Conservation (phyloP, 2,888 invertebrate species). For the Euspilapteryx auroguttella region DNA sequence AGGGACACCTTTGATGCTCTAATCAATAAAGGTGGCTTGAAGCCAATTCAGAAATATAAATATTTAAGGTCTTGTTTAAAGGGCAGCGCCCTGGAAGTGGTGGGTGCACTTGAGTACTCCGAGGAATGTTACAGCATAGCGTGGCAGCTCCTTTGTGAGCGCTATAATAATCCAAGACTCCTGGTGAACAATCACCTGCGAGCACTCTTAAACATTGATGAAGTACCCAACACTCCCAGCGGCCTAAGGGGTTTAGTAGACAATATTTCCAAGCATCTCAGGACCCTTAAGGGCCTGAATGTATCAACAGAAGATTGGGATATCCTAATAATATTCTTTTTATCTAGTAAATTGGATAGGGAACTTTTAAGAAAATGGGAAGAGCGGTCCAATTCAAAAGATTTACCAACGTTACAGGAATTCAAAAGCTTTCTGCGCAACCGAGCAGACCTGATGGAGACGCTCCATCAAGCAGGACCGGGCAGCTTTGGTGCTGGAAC, state of each 20-base stretch:
- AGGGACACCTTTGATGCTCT: too few relatives aligned
- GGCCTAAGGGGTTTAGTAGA: not conserved
- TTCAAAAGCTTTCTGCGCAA: slow-evolving; percentile 2
- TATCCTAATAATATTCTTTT: slow-evolving; percentile 5
- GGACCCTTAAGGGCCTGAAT: slow-evolving; percentile 1
- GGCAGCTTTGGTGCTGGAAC: too few relatives aligned
- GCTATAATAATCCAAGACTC: slow-evolving; percentile 7
- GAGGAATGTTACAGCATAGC: slow-evolving; percentile 7
- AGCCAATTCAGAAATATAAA: too few relatives aligned
- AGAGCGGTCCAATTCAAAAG: slow-evolving; percentile 1
- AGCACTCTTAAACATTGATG: slow-evolving; percentile 2
- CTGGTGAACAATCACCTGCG: slow-evolving; percentile 7
- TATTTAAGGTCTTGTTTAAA: too few relatives aligned
- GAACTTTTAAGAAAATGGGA: slow-evolving; percentile 2
- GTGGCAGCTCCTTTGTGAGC: slow-evolving; percentile 7
- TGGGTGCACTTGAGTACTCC: too few relatives aligned
- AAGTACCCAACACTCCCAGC: slow-evolving; percentile 1
- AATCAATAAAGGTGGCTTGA: too few relatives aligned
- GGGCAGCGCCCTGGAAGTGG: too few relatives aligned
- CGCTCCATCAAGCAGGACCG: not conserved
- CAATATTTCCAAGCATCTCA: slow-evolving; percentile 5
- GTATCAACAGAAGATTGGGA: slow-evolving; percentile 4
- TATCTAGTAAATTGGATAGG: slow-evolving; percentile 1
- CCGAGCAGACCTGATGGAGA: slow-evolving; percentile 2
- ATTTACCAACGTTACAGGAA: slow-evolving; percentile 3